phyloP scores from a whole-genome alignment of 2,797 vertebrate species.

The Poeciliopsis turneri region DNA sequence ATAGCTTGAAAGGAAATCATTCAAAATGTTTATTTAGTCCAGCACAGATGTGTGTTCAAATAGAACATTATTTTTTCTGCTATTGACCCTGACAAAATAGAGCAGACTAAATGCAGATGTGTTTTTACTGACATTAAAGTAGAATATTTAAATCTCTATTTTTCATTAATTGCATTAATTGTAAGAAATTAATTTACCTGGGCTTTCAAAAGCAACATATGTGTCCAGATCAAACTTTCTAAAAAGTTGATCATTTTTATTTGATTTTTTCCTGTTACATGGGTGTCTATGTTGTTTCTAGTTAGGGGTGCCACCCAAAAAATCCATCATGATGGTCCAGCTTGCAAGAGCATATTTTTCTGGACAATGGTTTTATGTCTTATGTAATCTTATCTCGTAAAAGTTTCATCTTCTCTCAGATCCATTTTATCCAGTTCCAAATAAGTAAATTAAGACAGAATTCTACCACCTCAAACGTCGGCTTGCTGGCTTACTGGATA shows the following conservation, averaged over 20 bases:
- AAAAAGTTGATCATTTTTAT: not conserved
- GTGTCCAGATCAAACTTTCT: not conserved
- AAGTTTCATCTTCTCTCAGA: not conserved
- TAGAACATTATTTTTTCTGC: constrained; percentile 13
- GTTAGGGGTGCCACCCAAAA: not conserved
- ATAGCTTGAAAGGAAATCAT: not conserved
- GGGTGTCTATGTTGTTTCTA: not conserved
- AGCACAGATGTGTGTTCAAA: not conserved
- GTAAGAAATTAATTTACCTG: not conserved
- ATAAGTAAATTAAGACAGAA: not conserved
- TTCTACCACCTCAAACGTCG: not conserved
- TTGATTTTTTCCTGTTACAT: not conserved
- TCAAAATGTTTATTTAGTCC: not conserved
- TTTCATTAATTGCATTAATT: not conserved
- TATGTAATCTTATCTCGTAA: not conserved
- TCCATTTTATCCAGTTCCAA: not conserved
- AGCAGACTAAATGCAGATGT: constrained; percentile 5
- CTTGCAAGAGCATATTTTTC: not conserved
- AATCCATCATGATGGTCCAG: not conserved
- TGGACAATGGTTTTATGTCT: not conserved
- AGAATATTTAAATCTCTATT: constrained; percentile 1
- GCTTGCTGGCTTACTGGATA: not conserved
- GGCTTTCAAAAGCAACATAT: not conserved
- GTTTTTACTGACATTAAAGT: not conserved
- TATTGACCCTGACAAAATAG: not conserved